These are phyloP conservation scores for Thaumatotibia leucotreta DNA, from an alignment of 1,140 invertebrate genomes.

Conservation along the genomic window DNA sequence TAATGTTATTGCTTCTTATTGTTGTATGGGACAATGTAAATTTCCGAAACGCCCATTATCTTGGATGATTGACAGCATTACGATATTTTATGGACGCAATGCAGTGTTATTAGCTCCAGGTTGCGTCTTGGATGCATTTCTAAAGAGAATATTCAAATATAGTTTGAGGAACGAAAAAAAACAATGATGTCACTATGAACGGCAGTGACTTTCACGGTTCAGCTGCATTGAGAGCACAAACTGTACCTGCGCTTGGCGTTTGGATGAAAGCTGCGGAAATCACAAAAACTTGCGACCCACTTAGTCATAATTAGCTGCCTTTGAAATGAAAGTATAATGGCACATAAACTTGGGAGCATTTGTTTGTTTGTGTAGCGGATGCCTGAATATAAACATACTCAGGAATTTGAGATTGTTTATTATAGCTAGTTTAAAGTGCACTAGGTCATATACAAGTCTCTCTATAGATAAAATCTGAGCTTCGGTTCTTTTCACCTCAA, in stretches of 20 bases:
- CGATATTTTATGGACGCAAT: constrained; percentile 16
- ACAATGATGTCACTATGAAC: constrained; percentile 67
- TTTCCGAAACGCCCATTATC: constrained; percentile 39
- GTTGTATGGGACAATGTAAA: constrained; percentile 24
- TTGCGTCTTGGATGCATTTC: constrained; percentile 13
- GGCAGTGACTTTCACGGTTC: constrained; percentile 75
- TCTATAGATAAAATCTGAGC: not conserved
- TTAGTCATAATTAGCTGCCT: constrained; percentile 12
- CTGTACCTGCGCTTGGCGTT: constrained; percentile 56
- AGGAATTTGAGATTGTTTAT: not conserved
- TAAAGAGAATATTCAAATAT: constrained; percentile 17
- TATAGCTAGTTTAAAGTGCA: not conserved
- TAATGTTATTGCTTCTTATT: constrained; percentile 26
- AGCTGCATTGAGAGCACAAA: constrained; percentile 69
- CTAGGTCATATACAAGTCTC: not conserved
- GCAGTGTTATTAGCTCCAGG: constrained; percentile 7
- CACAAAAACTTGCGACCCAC: constrained; percentile 44
- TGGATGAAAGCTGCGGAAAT: constrained; percentile 67
- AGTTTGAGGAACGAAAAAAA: constrained; percentile 68
- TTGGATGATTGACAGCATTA: constrained; percentile 22
- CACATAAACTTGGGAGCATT: not conserved
- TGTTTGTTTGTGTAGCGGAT: constrained; percentile 12
- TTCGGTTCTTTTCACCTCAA: too few species aligned
- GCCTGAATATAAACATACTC: not conserved
- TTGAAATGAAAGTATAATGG: constrained; percentile 16